Percentiles rank a stretch among this genome's conserved stretches.
Conservation (phyloP, 2,888 invertebrate genomes). For the Dolichopus griseipennis region DNA sequence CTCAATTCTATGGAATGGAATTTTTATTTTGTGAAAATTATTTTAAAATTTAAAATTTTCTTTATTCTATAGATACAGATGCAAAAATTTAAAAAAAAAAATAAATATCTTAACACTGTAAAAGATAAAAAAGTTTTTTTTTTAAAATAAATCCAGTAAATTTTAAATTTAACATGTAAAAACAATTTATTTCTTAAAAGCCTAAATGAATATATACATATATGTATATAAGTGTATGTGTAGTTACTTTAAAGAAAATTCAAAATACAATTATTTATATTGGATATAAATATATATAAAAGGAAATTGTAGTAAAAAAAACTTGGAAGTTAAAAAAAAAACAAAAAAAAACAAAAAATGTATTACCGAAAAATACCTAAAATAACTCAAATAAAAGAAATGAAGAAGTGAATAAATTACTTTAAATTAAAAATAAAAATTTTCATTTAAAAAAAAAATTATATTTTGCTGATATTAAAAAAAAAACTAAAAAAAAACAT, state of each 20-base stretch:
- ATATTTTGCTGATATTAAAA: not conserved
- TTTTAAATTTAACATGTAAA: not conserved
- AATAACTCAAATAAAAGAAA: not conserved
- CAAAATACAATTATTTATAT: not conserved
- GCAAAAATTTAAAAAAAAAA: too few relatives aligned
- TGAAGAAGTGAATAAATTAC: not conserved
- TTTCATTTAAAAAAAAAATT: not conserved
- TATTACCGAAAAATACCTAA: not conserved
- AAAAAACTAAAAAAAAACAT: not conserved
- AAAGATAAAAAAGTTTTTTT: too few relatives aligned
- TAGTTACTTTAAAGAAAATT: not conserved
- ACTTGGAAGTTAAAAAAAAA: not conserved
- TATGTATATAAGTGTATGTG: too few relatives aligned
- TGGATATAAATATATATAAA: too few relatives aligned
- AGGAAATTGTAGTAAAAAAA: not conserved
- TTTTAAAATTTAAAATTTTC: too few relatives aligned
- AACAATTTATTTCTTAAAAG: not conserved
- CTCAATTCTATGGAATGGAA: too few relatives aligned
- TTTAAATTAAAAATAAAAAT: not conserved
- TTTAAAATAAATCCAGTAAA: not conserved
- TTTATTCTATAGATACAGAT: too few relatives aligned
- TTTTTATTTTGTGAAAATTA: too few relatives aligned
- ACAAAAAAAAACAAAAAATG: not conserved
- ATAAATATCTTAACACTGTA: too few relatives aligned
- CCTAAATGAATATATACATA: not conserved